Percentiles rank a stretch among this genome's conserved stretches.
Conservation (phyloP, 1,140 invertebrate genomes). For the Lepidotrigona ventralis region DNA sequence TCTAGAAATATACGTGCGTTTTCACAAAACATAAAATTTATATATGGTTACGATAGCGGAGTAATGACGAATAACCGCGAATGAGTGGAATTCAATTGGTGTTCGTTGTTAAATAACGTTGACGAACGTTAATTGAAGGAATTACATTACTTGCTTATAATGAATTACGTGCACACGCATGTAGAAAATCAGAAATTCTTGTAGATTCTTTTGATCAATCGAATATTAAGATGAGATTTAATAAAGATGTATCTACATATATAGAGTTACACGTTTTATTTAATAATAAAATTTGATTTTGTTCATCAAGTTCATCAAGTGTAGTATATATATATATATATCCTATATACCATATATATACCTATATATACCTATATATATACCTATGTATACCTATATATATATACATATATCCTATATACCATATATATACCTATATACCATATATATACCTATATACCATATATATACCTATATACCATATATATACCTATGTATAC, state of each 20-base stretch:
- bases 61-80: not conserved
- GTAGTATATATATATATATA: no score
- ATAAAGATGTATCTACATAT: not conserved
- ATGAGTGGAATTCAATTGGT: not conserved
- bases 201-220: not conserved
- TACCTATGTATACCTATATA: no score
- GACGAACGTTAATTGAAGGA: conserved; percentile 19
- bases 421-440: no score
- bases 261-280: no score
- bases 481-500: no score
- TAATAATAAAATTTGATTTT: not conserved
- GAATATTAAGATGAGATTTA: not conserved
- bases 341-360: no score
- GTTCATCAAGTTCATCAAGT: no score
- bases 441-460: no score
- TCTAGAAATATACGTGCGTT: not conserved
- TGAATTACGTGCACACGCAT: not conserved
- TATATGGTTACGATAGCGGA: not conserved
- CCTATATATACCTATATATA: no score
- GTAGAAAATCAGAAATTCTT: not conserved
- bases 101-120: conserved; percentile 24
- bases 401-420: no score
- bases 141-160: not conserved
- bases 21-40: not conserved
- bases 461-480: no score